Conservation (phyloP, 2,113 vertebrate genomes). For the Polyodon spathula region DNA sequence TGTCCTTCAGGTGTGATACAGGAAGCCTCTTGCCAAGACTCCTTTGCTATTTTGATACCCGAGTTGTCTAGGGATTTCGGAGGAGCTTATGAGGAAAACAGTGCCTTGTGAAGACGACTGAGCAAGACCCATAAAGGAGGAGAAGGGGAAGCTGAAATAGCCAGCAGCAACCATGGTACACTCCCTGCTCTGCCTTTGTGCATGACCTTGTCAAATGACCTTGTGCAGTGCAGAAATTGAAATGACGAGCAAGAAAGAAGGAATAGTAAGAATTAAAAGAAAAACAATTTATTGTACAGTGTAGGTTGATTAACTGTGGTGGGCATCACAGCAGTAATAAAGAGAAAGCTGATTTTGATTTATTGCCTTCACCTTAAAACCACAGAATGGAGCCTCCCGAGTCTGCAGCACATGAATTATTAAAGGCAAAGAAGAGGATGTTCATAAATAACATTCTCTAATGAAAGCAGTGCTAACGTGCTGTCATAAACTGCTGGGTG, state of each 20-base stretch:
- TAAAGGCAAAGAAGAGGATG: conserved; percentile 43
- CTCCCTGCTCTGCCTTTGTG: conserved; percentile 2
- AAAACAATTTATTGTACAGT: conserved; percentile 33
- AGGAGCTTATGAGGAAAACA: conserved; percentile 89
- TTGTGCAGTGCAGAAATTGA: background rate
- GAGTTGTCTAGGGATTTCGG: conserved; percentile 58
- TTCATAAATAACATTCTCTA: conserved; percentile 63
- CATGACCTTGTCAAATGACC: background rate
- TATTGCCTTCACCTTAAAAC: conserved; percentile 45
- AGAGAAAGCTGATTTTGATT: conserved; percentile 47
- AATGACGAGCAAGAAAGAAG: conserved; percentile 46
- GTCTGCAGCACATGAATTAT: conserved; percentile 61
- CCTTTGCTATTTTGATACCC: conserved; percentile 46
- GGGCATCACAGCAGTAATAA: conserved; percentile 15
- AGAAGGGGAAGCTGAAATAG: background rate
- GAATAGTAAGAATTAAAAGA: conserved; percentile 50
- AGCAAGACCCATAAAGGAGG: background rate
- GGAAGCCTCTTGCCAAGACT: conserved; percentile 32
- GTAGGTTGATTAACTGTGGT: conserved; percentile 22
- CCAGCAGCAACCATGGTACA: conserved; percentile 54
- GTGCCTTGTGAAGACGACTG: conserved; percentile 55
- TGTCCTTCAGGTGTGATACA: conserved; percentile 46
- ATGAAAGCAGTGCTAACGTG: conserved; percentile 50
- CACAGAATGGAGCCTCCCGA: conserved; percentile 45
- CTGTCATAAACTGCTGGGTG: conserved; percentile 29